Base-by-base conservation (phyloP, 2,797 vertebrate genomes). In the Cichlasoma orientale region DNA sequence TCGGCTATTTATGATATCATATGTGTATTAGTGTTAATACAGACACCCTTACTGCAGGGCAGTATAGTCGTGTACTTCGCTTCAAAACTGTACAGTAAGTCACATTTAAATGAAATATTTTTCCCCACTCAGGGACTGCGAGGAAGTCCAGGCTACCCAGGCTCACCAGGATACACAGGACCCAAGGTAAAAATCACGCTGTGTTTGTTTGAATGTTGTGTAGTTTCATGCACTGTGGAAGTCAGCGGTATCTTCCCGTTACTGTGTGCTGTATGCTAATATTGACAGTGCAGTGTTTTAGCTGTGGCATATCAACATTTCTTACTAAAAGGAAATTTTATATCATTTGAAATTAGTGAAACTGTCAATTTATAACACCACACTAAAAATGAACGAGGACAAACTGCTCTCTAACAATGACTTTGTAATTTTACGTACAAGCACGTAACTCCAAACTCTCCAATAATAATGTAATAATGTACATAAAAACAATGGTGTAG, bases 121-220 rank as follows among this genome's bases (percentile, higher is more conserved):
- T 6, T 77, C 11, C 44, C 86, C 76, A 84, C 69, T 14, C 89
- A 99, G 98, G 98, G 98, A 44, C 85, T 78, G 9, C 74, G 53
- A 3, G 97, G 98, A 2, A 33, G 83, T 69, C 58, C 90, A 82
- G 97, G 98, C 58, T 88, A 82, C 47, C 69, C 88, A 3, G 97
- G 97, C 25, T 86, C 92, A 72, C 86, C 90, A 83, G 97, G 97
- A 85, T 93, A 93, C 0, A 56, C 59, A 58, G 97, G 98, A 90
- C 72, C 84, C 50, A 98, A 98, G 97, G 98, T 99, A 96, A 93
- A 93, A 41, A 2, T 23, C 12, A 25, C 1, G 19, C 4, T 53
- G 18, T 68, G 23, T 50, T 31, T 4, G 5, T 38, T 16, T 66
- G 27, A 68, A 8, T 25, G 10, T 16, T 23, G 0, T 18, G 14